These are phyloP conservation scores for Reticulitermes speratus DNA, from an alignment of 1,140 invertebrate genomes.

Conservation along the genomic window DNA sequence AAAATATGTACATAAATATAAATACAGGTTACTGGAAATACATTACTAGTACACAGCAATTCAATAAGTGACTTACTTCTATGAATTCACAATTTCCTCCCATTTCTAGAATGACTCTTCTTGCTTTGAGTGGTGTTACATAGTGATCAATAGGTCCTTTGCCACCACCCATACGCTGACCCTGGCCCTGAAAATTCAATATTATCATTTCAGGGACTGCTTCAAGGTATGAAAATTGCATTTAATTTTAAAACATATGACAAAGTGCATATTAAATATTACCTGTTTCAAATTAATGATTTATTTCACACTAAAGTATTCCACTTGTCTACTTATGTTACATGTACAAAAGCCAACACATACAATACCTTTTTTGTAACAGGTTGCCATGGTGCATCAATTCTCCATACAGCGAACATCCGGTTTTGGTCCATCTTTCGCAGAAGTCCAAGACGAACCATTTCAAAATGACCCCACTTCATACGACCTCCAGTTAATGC, in stretches of 20 bases:
- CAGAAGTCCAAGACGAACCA: slow-evolving; percentile 75
- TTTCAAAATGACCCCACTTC: slow-evolving; percentile 79
- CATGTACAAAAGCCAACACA: too few species aligned
- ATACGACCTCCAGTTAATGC: slow-evolving; percentile 82
- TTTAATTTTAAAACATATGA: not conserved
- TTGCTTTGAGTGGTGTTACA: slow-evolving; percentile 87
- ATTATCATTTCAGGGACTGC: too few species aligned
- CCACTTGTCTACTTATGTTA: too few species aligned
- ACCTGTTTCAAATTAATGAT: too few species aligned
- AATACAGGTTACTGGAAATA: not conserved
- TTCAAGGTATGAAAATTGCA: too few species aligned
- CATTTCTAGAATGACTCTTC: slow-evolving; percentile 92
- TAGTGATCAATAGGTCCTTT: slow-evolving; percentile 97
- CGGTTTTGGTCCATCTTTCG: slow-evolving; percentile 72
- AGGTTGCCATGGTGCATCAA: slow-evolving; percentile 94
- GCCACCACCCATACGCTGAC: slow-evolving; percentile 91
- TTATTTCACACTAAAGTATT: too few species aligned
- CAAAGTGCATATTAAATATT: not conserved
- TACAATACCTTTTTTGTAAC: slow-evolving; percentile 75
- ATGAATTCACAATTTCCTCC: slow-evolving; percentile 85
- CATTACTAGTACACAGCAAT: not conserved
- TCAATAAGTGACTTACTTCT: slow-evolving; percentile 61
- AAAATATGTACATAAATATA: too few species aligned
- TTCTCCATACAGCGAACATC: slow-evolving; percentile 94
- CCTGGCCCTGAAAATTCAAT: slow-evolving; percentile 62